A percentile compares a stretch with the other conserved stretches of the same genome.
phyloP scores from a whole-genome alignment of 2,797 vertebrate genomes.

The Myotis findleyi region DNA sequence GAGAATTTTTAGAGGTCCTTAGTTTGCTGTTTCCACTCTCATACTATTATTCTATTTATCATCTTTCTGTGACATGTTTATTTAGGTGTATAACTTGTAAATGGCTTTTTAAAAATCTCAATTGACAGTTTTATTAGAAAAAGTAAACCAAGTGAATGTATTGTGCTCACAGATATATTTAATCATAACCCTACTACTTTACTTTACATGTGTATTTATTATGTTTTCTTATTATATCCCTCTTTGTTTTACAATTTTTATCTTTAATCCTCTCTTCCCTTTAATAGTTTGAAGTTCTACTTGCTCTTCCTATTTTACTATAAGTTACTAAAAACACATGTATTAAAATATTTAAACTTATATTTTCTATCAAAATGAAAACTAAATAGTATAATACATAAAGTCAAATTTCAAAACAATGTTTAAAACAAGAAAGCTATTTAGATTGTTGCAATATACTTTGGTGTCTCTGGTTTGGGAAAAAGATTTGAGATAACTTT shows the following conservation, averaged over 20 bases:
- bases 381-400: not conserved
- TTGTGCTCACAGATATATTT: not conserved
- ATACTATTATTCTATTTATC: not conserved
- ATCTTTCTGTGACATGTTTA: constrained; percentile 34
- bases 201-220: constrained; percentile 11
- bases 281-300: not conserved
- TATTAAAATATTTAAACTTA: constrained; percentile 17
- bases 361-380: constrained; percentile 60
- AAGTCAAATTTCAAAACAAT: constrained; percentile 6
- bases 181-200: not conserved
- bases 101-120: not conserved
- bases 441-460: not conserved
- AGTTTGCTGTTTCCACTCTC: not conserved
- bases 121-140: not conserved
- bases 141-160: not conserved
- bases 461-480: not conserved
- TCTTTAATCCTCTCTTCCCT: not conserved
- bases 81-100: not conserved
- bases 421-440: constrained; percentile 46
- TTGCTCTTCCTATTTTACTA: not conserved
- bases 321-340: not conserved
- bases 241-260: constrained; percentile 27
- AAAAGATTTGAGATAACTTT: not conserved
- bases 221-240: not conserved
- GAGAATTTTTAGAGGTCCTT: not conserved